These are phyloP conservation scores for Eptesicus fuscus DNA, from an alignment of 2,113 vertebrate genomes.

Conservation along the genomic window DNA sequence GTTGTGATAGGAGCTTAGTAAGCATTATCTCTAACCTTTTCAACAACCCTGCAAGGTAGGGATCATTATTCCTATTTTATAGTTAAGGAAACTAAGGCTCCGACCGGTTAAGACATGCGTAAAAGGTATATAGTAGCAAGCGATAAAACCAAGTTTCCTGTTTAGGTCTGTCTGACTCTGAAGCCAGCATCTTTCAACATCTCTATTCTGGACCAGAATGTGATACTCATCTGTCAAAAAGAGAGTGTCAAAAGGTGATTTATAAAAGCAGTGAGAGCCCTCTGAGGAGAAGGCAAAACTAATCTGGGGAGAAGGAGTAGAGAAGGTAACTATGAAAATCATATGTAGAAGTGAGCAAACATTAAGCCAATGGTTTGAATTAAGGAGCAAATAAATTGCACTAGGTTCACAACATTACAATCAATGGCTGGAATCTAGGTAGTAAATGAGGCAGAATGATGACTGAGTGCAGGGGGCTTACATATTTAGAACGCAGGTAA, in stretches of 20 bases:
- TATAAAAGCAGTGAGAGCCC: neutral
- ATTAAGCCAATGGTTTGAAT: neutral
- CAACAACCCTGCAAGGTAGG: neutral
- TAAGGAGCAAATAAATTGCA: neutral
- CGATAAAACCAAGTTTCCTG: neutral
- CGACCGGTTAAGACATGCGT: neutral
- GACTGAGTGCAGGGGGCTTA: neutral
- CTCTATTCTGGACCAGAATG: neutral
- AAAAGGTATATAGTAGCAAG: neutral
- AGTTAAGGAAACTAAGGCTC: neutral
- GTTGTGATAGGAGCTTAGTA: neutral
- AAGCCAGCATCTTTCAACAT: neutral
- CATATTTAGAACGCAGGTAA: neutral
- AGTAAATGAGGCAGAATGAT: neutral
- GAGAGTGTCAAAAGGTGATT: neutral
- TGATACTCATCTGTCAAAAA: neutral
- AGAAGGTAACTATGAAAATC: neutral
- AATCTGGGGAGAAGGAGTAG: no score
- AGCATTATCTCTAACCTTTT: neutral
- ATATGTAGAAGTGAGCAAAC: neutral
- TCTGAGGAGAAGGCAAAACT: neutral
- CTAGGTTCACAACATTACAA: neutral
- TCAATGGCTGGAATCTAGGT: neutral
- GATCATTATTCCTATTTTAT: neutral
- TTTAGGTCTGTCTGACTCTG: neutral